Evolutionary conservation across 1,140 invertebrate species (phyloP).

Genomic region (Drosophila suzukii): DNA sequence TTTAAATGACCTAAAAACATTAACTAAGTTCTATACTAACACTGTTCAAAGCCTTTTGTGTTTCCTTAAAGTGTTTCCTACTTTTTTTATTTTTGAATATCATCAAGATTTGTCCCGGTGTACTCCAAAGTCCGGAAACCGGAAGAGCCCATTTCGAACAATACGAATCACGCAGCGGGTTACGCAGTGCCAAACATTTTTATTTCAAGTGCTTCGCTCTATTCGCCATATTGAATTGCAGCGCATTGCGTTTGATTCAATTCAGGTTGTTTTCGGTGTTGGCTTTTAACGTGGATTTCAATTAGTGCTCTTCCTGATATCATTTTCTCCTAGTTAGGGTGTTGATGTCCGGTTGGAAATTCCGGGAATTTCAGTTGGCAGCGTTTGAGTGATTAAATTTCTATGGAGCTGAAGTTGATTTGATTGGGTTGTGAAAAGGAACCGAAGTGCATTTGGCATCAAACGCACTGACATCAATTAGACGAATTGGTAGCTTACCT

Average conservation of each 20-base stretch:
- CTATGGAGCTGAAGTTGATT: conserved; percentile 9
- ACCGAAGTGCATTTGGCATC: neutral
- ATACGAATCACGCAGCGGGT: conserved; percentile 32
- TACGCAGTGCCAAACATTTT: conserved; percentile 57
- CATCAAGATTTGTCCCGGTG: neutral
- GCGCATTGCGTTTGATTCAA: conserved; percentile 25
- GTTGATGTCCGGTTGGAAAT: conserved; percentile 14
- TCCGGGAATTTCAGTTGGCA: conserved; percentile 1
- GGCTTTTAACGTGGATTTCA: conserved; percentile 30
- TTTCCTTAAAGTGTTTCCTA: too few relatives aligned
- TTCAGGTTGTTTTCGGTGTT: conserved; percentile 7
- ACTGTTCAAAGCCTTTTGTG: too few relatives aligned
- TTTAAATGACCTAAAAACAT: too few relatives aligned
- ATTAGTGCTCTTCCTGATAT: conserved; percentile 30
- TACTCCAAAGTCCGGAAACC: neutral
- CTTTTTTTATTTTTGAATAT: neutral
- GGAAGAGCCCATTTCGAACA: conserved; percentile 14
- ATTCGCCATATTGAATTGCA: conserved; percentile 31
- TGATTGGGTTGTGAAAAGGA: neutral
- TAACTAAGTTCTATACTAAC: too few relatives aligned
- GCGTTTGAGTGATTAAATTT: conserved; percentile 24
- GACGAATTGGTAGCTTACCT: neutral
- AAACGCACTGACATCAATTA: neutral
- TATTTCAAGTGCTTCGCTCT: conserved; percentile 28
- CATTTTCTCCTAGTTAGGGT: conserved; percentile 24